Conservation (phyloP, 2,888 invertebrate genomes). For the Lepidocyrtoides sp. region DNA sequence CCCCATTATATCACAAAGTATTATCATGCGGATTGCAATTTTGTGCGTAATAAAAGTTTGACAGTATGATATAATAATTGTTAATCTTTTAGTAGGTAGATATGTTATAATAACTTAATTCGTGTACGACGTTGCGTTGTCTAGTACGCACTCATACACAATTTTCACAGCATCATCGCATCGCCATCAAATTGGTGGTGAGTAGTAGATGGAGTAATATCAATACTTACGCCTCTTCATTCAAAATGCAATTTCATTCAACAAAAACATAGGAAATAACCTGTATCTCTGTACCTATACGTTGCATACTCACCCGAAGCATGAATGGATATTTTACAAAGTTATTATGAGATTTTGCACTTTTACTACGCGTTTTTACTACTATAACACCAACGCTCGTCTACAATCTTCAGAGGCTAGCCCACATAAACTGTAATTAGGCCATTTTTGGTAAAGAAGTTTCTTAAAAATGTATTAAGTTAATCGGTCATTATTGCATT, state of each 20-base stretch:
- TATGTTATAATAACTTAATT: constrained; percentile 41
- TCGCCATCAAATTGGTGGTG: no score
- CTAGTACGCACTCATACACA: constrained; percentile 55
- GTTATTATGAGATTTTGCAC: not conserved
- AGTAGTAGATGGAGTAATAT: no score
- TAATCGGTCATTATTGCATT: no score
- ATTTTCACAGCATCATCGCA: constrained; percentile 13
- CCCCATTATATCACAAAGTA: not conserved
- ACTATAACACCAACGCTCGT: not conserved
- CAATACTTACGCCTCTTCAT: constrained; percentile 46
- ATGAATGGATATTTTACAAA: not conserved
- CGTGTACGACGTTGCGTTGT: constrained; percentile 59
- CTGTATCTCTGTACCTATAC: not conserved
- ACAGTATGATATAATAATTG: constrained; percentile 17
- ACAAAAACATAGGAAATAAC: not conserved
- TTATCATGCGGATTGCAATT: constrained; percentile 2
- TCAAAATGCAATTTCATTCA: constrained; percentile 14
- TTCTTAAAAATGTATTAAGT: no score
- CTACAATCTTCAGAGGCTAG: no score
- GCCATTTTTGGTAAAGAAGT: constrained; percentile 39
- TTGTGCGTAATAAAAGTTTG: constrained; percentile 48
- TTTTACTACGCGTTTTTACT: not conserved
- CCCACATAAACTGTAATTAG: constrained; percentile 65
- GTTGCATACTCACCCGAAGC: no score
- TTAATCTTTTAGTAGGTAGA: constrained; percentile 15